phyloP scores from a whole-genome alignment of 53 echinoderm and acorn worm genomes.

The Apostichopus leukothele region DNA sequence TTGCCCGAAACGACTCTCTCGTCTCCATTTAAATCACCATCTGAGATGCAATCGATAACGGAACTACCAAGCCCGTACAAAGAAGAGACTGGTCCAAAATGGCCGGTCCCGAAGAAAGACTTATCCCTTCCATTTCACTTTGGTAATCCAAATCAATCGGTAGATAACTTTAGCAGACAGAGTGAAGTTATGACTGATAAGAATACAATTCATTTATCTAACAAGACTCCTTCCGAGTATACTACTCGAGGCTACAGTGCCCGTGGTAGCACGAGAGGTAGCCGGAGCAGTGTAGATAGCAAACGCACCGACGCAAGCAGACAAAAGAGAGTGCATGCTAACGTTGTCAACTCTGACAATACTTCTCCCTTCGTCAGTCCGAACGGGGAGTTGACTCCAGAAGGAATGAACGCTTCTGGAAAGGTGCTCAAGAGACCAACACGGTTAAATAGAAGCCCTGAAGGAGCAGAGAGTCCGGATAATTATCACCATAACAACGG shows the following conservation, averaged over 20 bases:
- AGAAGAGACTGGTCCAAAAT: conserved; percentile 59
- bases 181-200: conserved; percentile 76
- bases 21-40: conserved; percentile 64
- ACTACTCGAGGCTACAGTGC: conserved; percentile 61
- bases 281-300: conserved; percentile 60
- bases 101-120: conserved; percentile 59
- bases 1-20: conserved; percentile 69
- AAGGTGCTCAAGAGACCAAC: conserved; percentile 42
- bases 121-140: conserved; percentile 67
- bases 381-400: conserved; percentile 77
- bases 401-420: conserved; percentile 70
- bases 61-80: conserved; percentile 78
- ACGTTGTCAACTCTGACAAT: conserved; percentile 68
- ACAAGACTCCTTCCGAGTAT: conserved; percentile 67
- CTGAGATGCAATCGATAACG: conserved; percentile 55
- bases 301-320: conserved; percentile 3
- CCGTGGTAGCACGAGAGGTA: conserved; percentile 68
- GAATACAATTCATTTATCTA: conserved; percentile 75
- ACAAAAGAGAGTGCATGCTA: conserved; percentile 53
- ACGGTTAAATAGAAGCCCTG: conserved; percentile 56
- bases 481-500: conserved; percentile 4
- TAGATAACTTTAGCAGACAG: conserved; percentile 74
- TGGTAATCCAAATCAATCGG: conserved; percentile 56
- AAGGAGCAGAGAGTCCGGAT: conserved; percentile 61
- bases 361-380: conserved; percentile 74